These are phyloP conservation scores for Sebastiscus tertius DNA, from an alignment of 2,797 vertebrate genomes.

Conservation along the genomic window DNA sequence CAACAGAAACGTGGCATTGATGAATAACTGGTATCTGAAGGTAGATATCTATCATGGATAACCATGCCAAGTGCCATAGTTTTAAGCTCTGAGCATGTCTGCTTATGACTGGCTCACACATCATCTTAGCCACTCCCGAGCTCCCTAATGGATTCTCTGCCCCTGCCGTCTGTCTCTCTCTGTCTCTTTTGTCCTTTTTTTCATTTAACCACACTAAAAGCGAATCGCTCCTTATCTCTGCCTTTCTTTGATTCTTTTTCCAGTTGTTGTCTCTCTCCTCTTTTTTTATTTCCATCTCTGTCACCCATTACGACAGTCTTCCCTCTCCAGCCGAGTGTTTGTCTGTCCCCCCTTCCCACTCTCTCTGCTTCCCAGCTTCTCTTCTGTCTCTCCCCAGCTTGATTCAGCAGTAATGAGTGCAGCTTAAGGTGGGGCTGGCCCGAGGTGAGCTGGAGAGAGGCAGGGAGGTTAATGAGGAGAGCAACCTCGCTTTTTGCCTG, in stretches of 20 bases:
- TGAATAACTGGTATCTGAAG: slow-evolving; percentile 61
- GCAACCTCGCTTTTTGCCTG: slow-evolving; percentile 76
- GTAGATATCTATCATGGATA: slow-evolving; percentile 70
- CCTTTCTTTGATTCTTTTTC: slow-evolving; percentile 9
- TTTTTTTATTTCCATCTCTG: slow-evolving; percentile 21
- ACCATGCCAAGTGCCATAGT: slow-evolving; percentile 59
- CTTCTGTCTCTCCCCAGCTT: slow-evolving; percentile 39
- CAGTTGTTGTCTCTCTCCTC: slow-evolving; percentile 37
- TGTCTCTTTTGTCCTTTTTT: slow-evolving; percentile 49
- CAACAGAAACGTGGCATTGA: slow-evolving; percentile 61
- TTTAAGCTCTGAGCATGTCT: slow-evolving; percentile 62
- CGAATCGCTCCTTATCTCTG: slow-evolving; percentile 32
- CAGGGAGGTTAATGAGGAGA: slow-evolving; percentile 80
- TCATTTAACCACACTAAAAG: slow-evolving; percentile 46
- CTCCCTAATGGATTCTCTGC: slow-evolving; percentile 65
- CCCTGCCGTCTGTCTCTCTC: slow-evolving; percentile 41
- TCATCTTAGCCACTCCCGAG: slow-evolving; percentile 59
- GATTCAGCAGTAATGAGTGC: slow-evolving; percentile 71
- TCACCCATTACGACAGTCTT: slow-evolving; percentile 42
- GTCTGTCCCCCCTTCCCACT: slow-evolving; percentile 10
- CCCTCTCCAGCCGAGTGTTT: slow-evolving; percentile 24
- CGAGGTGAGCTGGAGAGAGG: slow-evolving; percentile 71
- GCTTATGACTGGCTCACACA: slow-evolving; percentile 68
- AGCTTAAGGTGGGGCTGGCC: slow-evolving; percentile 69
- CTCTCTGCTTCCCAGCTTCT: slow-evolving; percentile 23